These are phyloP conservation scores for Leptopilina myrica DNA, from an alignment of 2,888 invertebrate species.

Conservation along the genomic window DNA sequence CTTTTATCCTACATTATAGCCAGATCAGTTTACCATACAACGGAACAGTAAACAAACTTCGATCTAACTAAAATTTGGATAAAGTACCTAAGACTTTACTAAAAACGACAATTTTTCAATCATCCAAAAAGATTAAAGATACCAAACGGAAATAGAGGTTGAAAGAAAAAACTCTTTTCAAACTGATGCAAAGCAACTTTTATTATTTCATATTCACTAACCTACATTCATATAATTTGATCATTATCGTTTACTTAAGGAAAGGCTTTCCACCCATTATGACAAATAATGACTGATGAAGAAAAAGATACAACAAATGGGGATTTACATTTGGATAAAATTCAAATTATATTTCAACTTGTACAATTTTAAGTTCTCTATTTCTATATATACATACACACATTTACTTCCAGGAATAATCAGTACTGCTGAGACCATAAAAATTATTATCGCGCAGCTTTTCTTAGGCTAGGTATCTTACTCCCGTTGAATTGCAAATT, in stretches of 20 bases:
- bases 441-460: constrained; percentile 5
- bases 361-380: constrained; percentile 1
- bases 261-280: neutral
- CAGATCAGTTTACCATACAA: too few species aligned
- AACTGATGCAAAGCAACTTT: too few species aligned
- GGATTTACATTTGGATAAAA: neutral
- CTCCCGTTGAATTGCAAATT: constrained; percentile 21
- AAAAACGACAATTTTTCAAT: too few species aligned
- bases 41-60: too few species aligned
- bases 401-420: neutral
- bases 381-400: neutral
- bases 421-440: constrained; percentile 5
- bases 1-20: too few species aligned
- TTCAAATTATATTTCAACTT: constrained; percentile 15
- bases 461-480: constrained; percentile 1
- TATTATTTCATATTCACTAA: neutral
- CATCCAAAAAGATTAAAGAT: too few species aligned
- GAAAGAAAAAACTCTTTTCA: too few species aligned
- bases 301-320: neutral
- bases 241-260: neutral
- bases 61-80: too few species aligned
- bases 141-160: too few species aligned
- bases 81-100: too few species aligned
- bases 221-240: constrained; percentile 8
- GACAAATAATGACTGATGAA: neutral